Percentiles rank a stretch among this genome's conserved stretches.
These are phyloP conservation scores for Felis chaus DNA, from an alignment of 2,113 vertebrate genomes.

Conservation along the genomic window DNA sequence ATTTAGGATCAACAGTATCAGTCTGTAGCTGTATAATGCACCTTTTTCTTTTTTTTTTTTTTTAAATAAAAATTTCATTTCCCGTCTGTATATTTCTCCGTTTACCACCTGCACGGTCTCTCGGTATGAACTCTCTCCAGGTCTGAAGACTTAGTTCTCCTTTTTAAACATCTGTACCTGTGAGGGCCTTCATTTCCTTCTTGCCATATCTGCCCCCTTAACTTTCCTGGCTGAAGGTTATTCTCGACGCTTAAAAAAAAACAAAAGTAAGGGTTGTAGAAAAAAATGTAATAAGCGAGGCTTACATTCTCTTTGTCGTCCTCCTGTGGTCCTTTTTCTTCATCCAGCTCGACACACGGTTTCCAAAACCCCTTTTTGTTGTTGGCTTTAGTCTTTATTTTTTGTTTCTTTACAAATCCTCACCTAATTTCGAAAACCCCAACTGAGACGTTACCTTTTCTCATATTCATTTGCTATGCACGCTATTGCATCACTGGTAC, in stretches of 20 bases:
- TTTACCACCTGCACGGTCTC: neutral
- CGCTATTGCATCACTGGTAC: neutral
- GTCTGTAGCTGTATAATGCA: neutral
- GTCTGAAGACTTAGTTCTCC: neutral
- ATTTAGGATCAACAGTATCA: neutral
- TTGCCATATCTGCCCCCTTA: neutral
- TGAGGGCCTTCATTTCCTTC: conserved; percentile 3
- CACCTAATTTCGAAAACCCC: neutral
- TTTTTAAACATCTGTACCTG: neutral
- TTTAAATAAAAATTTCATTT: neutral
- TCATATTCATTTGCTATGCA: neutral
- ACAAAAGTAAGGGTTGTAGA: neutral
- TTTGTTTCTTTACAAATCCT: neutral
- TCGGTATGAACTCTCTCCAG: neutral
- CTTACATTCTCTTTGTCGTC: neutral
- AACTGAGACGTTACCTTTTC: neutral
- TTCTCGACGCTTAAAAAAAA: neutral
- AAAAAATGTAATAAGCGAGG: neutral
- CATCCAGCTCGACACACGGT: neutral
- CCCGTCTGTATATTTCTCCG: neutral
- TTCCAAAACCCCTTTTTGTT: neutral
- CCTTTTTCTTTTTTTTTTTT: neutral
- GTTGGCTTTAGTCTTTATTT: neutral
- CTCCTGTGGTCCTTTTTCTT: neutral
- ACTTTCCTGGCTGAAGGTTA: neutral